A percentile compares a stretch with the other conserved stretches of the same genome.
Evolutionary conservation across 2,113 vertebrate species (phyloP).

Genomic region (Chloropsis hardwickii): DNA sequence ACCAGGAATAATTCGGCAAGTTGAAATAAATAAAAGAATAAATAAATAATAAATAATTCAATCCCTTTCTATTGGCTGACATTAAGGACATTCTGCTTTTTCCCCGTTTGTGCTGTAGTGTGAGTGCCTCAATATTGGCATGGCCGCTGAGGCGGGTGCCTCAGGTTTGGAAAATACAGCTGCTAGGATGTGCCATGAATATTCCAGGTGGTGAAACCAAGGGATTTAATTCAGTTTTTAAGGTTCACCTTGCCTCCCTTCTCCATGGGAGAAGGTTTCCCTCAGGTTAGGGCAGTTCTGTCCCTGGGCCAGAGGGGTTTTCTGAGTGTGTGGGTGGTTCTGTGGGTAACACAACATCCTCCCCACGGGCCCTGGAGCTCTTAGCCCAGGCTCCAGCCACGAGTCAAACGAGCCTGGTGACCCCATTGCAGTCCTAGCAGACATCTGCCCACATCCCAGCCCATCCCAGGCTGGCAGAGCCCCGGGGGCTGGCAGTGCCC

Average conservation of each 20-base stretch:
- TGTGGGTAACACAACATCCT: neutral
- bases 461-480: conserved; percentile 52
- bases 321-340: neutral
- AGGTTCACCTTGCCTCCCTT: neutral
- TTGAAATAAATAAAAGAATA: neutral
- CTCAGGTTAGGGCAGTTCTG: neutral
- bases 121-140: neutral
- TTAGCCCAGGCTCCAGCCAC: conserved; percentile 27
- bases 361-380: neutral
- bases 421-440: conserved; percentile 51
- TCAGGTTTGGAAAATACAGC: neutral
- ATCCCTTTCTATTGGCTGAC: neutral
- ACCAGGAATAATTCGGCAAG: neutral
- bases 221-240: neutral
- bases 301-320: neutral
- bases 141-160: neutral
- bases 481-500: conserved; percentile 61
- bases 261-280: neutral
- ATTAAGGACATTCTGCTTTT: neutral
- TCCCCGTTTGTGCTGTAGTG: rapidly evolving
- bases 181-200: neutral
- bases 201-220: neutral
- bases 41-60: rapidly evolving
- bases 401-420: conserved; percentile 30
- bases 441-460: conserved; percentile 68